These are phyloP conservation scores for Harpegnathos saltator DNA, from an alignment of 1,140 invertebrate genomes.

Conservation along the genomic window DNA sequence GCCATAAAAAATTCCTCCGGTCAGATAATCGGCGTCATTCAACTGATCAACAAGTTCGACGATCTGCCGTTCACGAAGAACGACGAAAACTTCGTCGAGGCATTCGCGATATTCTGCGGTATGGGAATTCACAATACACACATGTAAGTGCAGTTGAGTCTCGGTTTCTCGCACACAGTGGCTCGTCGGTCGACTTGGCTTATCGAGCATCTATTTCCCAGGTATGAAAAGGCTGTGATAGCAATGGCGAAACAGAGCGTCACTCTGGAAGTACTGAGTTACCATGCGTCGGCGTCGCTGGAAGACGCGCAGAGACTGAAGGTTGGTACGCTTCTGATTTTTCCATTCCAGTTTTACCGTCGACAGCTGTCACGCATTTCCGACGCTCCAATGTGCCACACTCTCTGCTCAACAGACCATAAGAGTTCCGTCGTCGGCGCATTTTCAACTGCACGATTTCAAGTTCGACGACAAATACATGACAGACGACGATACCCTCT, in stretches of 20 bases:
- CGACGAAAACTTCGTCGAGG: conserved; percentile 97
- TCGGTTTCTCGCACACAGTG: background rate
- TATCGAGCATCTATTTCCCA: conserved; percentile 66
- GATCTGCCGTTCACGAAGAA: conserved; percentile 95
- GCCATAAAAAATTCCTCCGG: conserved; percentile 95
- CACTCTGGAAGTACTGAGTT: conserved; percentile 97
- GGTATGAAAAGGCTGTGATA: conserved; percentile 96
- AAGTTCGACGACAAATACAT: conserved; percentile 95
- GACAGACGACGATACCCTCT: conserved; percentile 94
- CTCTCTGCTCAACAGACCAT: conserved; percentile 86
- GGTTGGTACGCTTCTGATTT: conserved; percentile 86
- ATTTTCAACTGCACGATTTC: conserved; percentile 93
- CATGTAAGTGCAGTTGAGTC: conserved; percentile 88
- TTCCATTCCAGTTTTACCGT: background rate
- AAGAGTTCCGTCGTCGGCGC: conserved; percentile 93
- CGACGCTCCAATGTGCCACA: background rate
- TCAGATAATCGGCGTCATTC: conserved; percentile 97
- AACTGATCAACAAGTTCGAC: conserved; percentile 97
- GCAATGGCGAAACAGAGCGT: conserved; percentile 98
- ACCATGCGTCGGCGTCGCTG: conserved; percentile 96
- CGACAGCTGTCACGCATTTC: background rate
- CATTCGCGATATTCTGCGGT: conserved; percentile 98
- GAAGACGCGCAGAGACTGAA: conserved; percentile 94
- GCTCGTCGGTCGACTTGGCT: background rate
- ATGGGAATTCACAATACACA: conserved; percentile 99